These are phyloP conservation scores for Psix sp. DNA, from an alignment of 1,140 invertebrate genomes.

Conservation along the genomic window DNA sequence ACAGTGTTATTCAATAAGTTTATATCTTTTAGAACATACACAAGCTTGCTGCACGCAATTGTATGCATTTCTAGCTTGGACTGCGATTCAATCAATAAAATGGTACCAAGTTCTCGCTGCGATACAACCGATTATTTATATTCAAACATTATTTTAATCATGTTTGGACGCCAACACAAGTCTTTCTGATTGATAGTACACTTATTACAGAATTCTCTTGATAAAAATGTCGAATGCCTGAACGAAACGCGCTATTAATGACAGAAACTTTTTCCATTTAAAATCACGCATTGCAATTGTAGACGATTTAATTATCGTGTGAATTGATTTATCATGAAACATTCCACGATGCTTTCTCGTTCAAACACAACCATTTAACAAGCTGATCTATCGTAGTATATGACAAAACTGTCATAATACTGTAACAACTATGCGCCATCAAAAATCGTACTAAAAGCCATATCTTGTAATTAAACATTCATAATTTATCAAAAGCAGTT, in stretches of 20 bases:
- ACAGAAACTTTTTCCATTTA: constrained; percentile 13
- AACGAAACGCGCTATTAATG: constrained; percentile 15
- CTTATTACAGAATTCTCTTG: constrained; percentile 20
- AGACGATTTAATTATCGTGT: constrained; percentile 11
- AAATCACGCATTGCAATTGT: neutral
- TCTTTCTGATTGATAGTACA: constrained; percentile 35
- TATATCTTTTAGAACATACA: constrained; percentile 13
- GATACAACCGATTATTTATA: constrained; percentile 36
- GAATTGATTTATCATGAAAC: constrained; percentile 1
- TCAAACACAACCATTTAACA: neutral
- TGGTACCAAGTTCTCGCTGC: constrained; percentile 10
- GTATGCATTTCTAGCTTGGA: constrained; percentile 6
- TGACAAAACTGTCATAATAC: no score
- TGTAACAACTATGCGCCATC: no score
- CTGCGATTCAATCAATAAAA: constrained; percentile 33
- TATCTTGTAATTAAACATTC: no score
- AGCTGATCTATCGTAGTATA: neutral
- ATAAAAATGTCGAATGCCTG: constrained; percentile 15
- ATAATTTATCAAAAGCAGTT: no score
- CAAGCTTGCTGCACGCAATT: constrained; percentile 26
- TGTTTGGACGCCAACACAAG: constrained; percentile 7
- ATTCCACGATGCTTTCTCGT: constrained; percentile 1
- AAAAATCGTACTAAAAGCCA: no score
- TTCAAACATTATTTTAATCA: constrained; percentile 40
- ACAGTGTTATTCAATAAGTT: neutral